phyloP scores from a whole-genome alignment of 2,113 vertebrate species.

The Cryptotis parvus region DNA sequence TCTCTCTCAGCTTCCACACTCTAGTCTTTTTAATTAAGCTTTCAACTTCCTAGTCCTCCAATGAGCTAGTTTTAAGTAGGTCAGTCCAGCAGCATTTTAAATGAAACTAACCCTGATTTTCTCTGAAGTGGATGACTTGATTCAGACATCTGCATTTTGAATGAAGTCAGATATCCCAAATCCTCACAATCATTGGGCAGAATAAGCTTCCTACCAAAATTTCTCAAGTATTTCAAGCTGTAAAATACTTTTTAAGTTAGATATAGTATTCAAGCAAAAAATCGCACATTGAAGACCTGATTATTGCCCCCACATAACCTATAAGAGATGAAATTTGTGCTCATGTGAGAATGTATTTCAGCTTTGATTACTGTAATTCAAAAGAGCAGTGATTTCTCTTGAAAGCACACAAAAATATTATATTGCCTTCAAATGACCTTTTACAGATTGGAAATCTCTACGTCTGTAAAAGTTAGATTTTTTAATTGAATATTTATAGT shows the following conservation, averaged over 20 bases:
- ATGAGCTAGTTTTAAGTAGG: constrained; percentile 14
- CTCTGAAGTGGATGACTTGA: neutral
- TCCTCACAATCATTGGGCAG: neutral
- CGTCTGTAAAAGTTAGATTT: constrained; percentile 21
- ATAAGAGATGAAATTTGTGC: neutral
- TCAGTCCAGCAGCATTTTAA: neutral
- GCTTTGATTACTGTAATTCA: constrained; percentile 41
- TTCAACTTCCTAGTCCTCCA: neutral
- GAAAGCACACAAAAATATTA: constrained; percentile 37
- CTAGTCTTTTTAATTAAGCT: neutral
- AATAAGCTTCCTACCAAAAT: constrained; percentile 15
- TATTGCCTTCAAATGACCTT: constrained; percentile 7
- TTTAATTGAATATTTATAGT: constrained; percentile 29
- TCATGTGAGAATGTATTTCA: constrained; percentile 41
- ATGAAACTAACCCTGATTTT: neutral
- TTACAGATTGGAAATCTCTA: constrained; percentile 24
- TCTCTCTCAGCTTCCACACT: neutral
- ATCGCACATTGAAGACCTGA: neutral
- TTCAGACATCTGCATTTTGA: constrained; percentile 27
- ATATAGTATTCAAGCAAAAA: neutral
- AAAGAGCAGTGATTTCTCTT: constrained; percentile 10
- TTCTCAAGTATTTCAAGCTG: neutral
- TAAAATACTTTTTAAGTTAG: neutral
- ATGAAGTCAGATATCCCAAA: neutral
- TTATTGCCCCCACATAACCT: neutral